phyloP scores from a whole-genome alignment of 2,113 vertebrate genomes.

The Rhinogobius similis region DNA sequence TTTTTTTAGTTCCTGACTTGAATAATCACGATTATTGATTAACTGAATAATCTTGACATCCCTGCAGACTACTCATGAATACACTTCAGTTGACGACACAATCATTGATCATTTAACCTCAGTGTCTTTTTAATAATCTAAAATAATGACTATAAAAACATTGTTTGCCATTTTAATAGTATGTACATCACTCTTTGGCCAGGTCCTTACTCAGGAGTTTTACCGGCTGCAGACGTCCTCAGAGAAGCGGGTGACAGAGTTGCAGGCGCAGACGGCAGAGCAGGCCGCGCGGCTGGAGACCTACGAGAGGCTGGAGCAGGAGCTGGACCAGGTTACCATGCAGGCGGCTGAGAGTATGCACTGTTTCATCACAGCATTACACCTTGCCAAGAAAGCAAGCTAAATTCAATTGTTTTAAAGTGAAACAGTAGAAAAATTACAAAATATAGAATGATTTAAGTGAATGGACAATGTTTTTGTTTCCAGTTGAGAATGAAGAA shows the following conservation, averaged over 20 bases:
- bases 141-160: background rate
- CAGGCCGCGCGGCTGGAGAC: slow-evolving; percentile 86
- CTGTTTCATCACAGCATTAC: background rate
- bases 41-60: too few species aligned
- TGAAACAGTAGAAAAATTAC: too few species aligned
- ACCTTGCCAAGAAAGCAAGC: background rate
- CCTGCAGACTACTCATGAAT: too few species aligned
- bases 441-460: background rate
- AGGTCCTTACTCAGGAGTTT: slow-evolving; percentile 95
- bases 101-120: background rate
- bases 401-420: too few species aligned
- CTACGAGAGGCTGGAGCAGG: slow-evolving; percentile 92
- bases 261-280: slow-evolving; percentile 89
- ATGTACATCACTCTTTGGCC: background rate
- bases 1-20: too few species aligned
- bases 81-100: too few species aligned
- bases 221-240: slow-evolving; percentile 92
- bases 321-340: slow-evolving; percentile 94
- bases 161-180: background rate
- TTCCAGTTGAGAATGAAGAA: slow-evolving; percentile 90
- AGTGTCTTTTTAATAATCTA: background rate
- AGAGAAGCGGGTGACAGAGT: slow-evolving; percentile 86
- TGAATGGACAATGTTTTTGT: slow-evolving; percentile 29
- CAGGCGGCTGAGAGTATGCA: slow-evolving; percentile 92
- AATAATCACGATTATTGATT: too few species aligned